phyloP scores from a whole-genome alignment of 2,888 invertebrate species.

The Nymphalis polychloros region DNA sequence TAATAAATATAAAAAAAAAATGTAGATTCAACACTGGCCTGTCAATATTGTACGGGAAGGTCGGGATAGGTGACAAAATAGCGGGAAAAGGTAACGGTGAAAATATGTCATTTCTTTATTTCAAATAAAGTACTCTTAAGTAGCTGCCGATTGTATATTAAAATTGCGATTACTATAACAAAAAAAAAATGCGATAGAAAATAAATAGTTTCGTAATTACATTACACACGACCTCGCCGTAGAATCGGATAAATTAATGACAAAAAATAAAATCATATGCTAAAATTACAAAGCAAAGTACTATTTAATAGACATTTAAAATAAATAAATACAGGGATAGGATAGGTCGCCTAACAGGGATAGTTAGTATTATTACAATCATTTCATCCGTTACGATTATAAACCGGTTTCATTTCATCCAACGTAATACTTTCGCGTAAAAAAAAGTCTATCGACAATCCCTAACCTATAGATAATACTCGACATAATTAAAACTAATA shows the following conservation, averaged over 20 bases:
- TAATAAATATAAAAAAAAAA: conserved; percentile 56
- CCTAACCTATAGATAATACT: conserved; percentile 32
- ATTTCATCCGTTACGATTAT: background rate
- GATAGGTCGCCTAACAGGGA: conserved; percentile 59
- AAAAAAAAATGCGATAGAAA: conserved; percentile 61
- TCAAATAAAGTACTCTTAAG: conserved; percentile 76
- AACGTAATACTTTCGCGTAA: conserved; percentile 6
- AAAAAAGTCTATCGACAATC: conserved; percentile 14
- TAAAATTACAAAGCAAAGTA: conserved; percentile 75
- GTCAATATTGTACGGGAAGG: conserved; percentile 76
- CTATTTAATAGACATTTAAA: conserved; percentile 64
- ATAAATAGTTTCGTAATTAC: conserved; percentile 53
- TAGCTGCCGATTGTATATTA: conserved; percentile 74
- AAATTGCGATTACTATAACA: conserved; percentile 71
- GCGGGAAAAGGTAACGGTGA: conserved; percentile 32
- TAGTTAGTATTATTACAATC: conserved; percentile 53
- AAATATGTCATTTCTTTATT: conserved; percentile 76
- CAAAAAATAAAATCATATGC: conserved; percentile 57
- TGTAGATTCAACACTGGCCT: conserved; percentile 80
- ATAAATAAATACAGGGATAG: conserved; percentile 74
- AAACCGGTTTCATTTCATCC: background rate
- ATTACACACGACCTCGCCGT: conserved; percentile 57
- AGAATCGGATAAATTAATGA: conserved; percentile 44
- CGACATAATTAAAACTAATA: conserved; percentile 63
- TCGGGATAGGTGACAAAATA: conserved; percentile 38